These are phyloP conservation scores for Pseudoatta argentina DNA, from an alignment of 1,140 invertebrate species.

Conservation along the genomic window DNA sequence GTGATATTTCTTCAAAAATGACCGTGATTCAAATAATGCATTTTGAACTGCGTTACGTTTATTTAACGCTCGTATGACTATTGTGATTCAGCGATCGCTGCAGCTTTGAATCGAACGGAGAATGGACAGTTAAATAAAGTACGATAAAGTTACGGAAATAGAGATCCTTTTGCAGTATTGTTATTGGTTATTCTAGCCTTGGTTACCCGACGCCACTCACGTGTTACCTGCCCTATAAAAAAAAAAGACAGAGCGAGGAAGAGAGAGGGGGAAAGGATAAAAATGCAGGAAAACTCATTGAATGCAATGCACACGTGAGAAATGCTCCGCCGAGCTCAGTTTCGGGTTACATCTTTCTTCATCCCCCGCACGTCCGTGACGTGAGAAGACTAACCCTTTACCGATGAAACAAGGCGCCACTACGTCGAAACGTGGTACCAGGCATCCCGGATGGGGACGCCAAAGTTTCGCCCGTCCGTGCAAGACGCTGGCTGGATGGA, in stretches of 20 bases:
- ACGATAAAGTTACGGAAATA: constrained; percentile 54
- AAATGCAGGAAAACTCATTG: constrained; percentile 53
- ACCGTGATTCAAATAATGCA: constrained; percentile 10
- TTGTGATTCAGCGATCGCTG: neutral
- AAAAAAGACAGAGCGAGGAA: neutral
- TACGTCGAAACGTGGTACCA: constrained; percentile 63
- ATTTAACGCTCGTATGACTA: constrained; percentile 18
- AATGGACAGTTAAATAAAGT: constrained; percentile 55
- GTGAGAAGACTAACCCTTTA: constrained; percentile 66
- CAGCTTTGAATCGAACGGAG: constrained; percentile 17
- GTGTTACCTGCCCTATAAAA: constrained; percentile 35
- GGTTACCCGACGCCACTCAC: constrained; percentile 58
- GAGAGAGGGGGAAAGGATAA: neutral
- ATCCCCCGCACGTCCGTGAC: constrained; percentile 64
- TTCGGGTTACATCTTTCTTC: constrained; percentile 65
- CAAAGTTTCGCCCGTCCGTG: constrained; percentile 55
- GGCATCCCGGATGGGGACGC: constrained; percentile 9
- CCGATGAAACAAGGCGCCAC: constrained; percentile 61
- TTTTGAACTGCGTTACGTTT: constrained; percentile 3
- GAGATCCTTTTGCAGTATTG: constrained; percentile 44
- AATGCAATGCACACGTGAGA: constrained; percentile 59
- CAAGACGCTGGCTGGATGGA: constrained; percentile 48
- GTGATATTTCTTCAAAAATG: neutral
- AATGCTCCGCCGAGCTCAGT: constrained; percentile 46
- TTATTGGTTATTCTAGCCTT: constrained; percentile 41